A percentile compares a stretch with the other conserved stretches of the same genome.
phyloP scores from a whole-genome alignment of 2,888 invertebrate species.

The Parnassius mnemosyne region DNA sequence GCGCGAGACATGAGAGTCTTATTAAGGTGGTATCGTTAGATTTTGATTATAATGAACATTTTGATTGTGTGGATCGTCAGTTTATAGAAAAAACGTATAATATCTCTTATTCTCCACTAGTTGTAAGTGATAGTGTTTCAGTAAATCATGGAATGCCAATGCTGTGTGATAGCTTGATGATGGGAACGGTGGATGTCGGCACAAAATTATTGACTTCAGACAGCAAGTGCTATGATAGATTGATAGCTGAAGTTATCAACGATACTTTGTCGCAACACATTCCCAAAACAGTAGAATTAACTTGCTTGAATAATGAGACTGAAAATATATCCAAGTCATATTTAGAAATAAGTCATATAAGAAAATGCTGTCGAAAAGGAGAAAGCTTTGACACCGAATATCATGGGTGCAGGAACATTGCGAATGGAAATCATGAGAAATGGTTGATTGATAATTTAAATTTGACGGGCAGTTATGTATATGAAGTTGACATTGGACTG shows the following conservation, averaged over 20 bases:
- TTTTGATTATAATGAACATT: slow-evolving; percentile 33
- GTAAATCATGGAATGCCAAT: slow-evolving; percentile 53
- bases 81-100: slow-evolving; percentile 43
- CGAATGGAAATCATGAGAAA: slow-evolving; percentile 40
- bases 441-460: slow-evolving; percentile 47
- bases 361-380: slow-evolving; percentile 67
- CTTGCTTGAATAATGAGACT: slow-evolving; percentile 48
- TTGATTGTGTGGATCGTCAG: slow-evolving; percentile 53
- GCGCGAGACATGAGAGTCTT: slow-evolving; percentile 53
- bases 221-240: slow-evolving; percentile 57
- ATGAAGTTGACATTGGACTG: slow-evolving; percentile 55
- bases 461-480: slow-evolving; percentile 44
- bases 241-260: slow-evolving; percentile 54
- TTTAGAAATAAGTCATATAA: slow-evolving; percentile 48
- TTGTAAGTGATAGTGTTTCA: slow-evolving; percentile 46
- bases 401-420: slow-evolving; percentile 53
- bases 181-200: slow-evolving; percentile 40
- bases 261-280: slow-evolving; percentile 48
- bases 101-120: slow-evolving; percentile 47
- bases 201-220: slow-evolving; percentile 32
- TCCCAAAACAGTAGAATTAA: slow-evolving; percentile 58
- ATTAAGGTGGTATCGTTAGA: slow-evolving; percentile 45
- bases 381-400: slow-evolving; percentile 55
- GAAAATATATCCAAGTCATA: slow-evolving; percentile 35
- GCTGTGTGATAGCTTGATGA: slow-evolving; percentile 45